Evolutionary conservation across 2,797 vertebrate genomes (phyloP), one percentile per base, ranked within the genome.

Genomic region (Liparis tanakae): DNA sequence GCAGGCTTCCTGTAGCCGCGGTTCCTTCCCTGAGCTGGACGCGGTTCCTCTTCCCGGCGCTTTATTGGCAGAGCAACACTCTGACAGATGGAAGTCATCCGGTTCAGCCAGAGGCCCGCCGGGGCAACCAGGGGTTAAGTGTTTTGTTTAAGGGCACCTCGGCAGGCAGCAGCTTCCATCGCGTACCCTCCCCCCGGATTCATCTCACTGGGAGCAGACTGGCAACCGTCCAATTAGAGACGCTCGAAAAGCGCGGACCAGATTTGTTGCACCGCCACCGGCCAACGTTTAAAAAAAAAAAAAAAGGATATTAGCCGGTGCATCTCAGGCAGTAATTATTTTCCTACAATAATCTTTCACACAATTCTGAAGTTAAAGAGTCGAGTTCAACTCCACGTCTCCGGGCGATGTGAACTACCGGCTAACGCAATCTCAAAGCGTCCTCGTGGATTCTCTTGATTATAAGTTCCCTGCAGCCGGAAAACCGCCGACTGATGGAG

Each of bases 141-240:
- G 76, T 33, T 62, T 67, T 84, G 37, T 82, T 80, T 54, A 88
- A 85, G 51, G 70, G 67, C 74, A 77, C 48, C 70, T 61, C 54
- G 34, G 54, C 20, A 48, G 58, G 36, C 12, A 68, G 50, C 33
- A 1, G n/a, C 25, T 44, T 57, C 66, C 66, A 67, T 64, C 46
- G 53, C 9, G 25, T 37, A 18, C 18, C 61, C 46, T 25, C 61
- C 60, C 61, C 60, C 41, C 15, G 57, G 34, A 68, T 70, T 66
- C 53, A 74, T 72, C 41, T 69, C 10, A 3, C 58, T 63, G n/a
- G 37, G 25, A 72, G 41, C 44, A 68, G 68, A 79, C 25, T 7
- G 13, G 18, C 44, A 67, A 67, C 6, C n/a, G 25, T 66, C 12
- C n/a, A 34, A 55, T 36, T 25, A 69, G 39, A 78, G 57, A 56